These are phyloP conservation scores for Clupea harengus DNA, from an alignment of 2,113 vertebrate genomes.

Conservation along the genomic window DNA sequence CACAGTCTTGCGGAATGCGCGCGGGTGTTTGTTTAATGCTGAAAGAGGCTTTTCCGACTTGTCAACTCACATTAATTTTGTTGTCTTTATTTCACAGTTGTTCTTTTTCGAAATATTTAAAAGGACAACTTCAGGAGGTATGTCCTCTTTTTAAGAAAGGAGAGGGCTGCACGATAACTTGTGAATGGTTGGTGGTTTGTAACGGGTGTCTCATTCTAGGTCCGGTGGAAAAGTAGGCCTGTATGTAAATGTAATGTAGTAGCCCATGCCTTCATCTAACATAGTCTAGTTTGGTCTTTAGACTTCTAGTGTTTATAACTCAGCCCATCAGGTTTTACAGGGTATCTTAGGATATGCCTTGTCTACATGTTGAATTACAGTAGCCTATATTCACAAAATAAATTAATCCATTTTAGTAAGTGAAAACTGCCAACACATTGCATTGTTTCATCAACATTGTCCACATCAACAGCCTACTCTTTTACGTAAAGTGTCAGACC, in stretches of 20 bases:
- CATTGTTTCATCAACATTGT: neutral
- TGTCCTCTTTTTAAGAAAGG: neutral
- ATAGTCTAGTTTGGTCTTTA: too few species aligned
- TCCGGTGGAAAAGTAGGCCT: neutral
- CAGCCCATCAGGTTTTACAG: too few species aligned
- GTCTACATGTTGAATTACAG: neutral
- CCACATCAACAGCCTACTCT: neutral
- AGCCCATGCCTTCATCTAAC: too few species aligned
- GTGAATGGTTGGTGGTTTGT: too few species aligned
- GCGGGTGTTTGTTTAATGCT: conserved; percentile 51
- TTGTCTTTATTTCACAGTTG: conserved; percentile 44
- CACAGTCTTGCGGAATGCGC: conserved; percentile 59
- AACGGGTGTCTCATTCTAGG: neutral
- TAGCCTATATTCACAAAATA: neutral
- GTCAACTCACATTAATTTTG: conserved; percentile 64
- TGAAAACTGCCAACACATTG: neutral
- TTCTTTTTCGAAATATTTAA: neutral
- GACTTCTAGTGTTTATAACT: neutral
- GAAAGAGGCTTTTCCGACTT: conserved; percentile 57
- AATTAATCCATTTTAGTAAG: neutral
- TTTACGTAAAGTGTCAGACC: neutral
- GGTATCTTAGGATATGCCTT: too few species aligned
- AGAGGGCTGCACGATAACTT: neutral
- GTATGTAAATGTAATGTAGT: too few species aligned
- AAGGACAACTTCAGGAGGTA: neutral